Evolutionary conservation across 2,888 invertebrate genomes (phyloP), one percentile per base, ranked within the genome.

Genomic region (Tenthredo distinguenda): DNA sequence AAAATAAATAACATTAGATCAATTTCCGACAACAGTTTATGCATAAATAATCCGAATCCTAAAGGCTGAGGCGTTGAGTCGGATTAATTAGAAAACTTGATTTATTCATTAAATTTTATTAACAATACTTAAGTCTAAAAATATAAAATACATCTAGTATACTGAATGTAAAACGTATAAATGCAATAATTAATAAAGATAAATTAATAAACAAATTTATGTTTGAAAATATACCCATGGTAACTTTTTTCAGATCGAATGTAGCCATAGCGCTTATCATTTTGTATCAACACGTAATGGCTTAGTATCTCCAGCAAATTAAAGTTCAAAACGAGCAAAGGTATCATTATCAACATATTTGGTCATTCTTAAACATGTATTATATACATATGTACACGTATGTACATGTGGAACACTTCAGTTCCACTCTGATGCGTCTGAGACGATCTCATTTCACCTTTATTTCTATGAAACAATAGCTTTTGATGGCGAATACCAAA

Each of bases 101-200:
- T 77, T 50, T 50, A 34, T 34, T 50, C 2, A 34, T n/a, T 0
- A 47, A 18, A 31, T 15, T 77, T 81, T 81, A 81, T 81, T 81
- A 81, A 62, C 62, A 81, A 62, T 58, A 62, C 62, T 81, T 81
- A 81, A 5, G 62, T 81, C 58, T 81, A 81, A 40, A 21, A 58
- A 50, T 81, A 81, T 62, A 62, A 81, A 81, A 81, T 37, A 15
- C 18, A 50, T 77, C 10, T 40, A 40, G 12, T 62, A 40, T 26
- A 21, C 21, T n/a, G 18, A 77, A 55, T 77, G 47, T 50, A 21
- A 77, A 58, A 81, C 37, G 37, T 62, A 62, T 40, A 21, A 81
- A 40, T 40, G 15, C 18, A 50, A 77, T 77, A n/a, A 81, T 34
- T 81, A 40, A 37, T 81, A 12, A 21, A 37, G 62, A 81, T 81